Conservation (phyloP, 2,888 invertebrate species). For the Erpobdella octoculata region DNA sequence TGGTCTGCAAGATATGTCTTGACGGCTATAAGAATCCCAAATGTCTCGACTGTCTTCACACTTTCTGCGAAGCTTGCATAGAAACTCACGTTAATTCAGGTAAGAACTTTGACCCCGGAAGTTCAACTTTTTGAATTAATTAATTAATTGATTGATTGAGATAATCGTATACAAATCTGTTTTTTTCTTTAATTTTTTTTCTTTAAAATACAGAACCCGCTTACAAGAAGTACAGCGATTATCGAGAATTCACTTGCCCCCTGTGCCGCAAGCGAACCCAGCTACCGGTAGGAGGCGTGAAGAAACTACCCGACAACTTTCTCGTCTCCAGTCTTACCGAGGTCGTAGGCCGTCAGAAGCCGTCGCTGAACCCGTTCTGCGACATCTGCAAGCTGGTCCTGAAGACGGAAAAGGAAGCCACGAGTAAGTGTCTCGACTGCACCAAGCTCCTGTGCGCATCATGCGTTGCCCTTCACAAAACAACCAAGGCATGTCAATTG, state of each 20-base stretch:
- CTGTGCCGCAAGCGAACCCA: conserved; percentile 53
- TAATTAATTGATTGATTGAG: too few relatives aligned
- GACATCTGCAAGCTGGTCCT: conserved; percentile 52
- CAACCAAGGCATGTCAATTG: conserved; percentile 42
- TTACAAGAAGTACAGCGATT: conserved; percentile 53
- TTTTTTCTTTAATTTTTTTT: too few relatives aligned
- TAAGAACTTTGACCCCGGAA: too few relatives aligned
- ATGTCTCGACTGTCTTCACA: conserved; percentile 52
- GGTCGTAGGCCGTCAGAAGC: conserved; percentile 47
- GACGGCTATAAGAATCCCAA: conserved; percentile 52
- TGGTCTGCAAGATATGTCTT: conserved; percentile 53
- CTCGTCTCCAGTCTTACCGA: conserved; percentile 51
- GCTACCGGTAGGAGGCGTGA: conserved; percentile 52
- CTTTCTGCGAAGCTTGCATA: conserved; percentile 52
- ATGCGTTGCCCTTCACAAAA: conserved; percentile 50
- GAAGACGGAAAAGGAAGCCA: conserved; percentile 49
- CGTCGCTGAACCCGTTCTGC: conserved; percentile 51
- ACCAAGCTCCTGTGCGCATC: conserved; percentile 51
- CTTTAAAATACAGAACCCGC: too few relatives aligned
- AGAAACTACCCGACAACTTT: conserved; percentile 53
- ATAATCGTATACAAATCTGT: too few relatives aligned
- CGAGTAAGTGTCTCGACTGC: conserved; percentile 52
- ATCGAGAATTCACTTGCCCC: conserved; percentile 53
- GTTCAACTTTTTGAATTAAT: too few relatives aligned
- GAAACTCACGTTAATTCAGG: conserved; percentile 51